Evolutionary conservation across 2,113 vertebrate species (phyloP).

Genomic region (Carassius auratus): DNA sequence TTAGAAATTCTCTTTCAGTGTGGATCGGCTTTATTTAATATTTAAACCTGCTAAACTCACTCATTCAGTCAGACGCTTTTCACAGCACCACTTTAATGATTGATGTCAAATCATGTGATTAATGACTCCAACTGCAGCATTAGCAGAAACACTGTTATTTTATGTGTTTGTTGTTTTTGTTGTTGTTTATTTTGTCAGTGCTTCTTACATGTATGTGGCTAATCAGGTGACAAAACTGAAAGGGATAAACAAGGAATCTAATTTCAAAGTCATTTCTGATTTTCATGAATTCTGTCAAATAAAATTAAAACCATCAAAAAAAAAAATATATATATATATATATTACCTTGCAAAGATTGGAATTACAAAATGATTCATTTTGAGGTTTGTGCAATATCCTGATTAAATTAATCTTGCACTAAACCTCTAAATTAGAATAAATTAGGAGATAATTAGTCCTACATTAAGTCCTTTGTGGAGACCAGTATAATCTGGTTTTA

Average conservation of each 20-base stretch:
- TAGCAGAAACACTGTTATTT: background rate
- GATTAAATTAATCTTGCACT: slow-evolving; percentile 45
- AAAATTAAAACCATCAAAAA: background rate
- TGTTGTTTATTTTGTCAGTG: too few relatives aligned
- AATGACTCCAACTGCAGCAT: slow-evolving; percentile 66
- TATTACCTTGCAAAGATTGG: background rate
- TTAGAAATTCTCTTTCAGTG: background rate
- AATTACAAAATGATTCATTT: background rate
- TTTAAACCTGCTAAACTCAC: background rate
- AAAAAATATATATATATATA: background rate
- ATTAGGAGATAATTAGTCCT: slow-evolving; percentile 48
- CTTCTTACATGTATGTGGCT: too few relatives aligned
- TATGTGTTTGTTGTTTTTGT: slow-evolving; percentile 13
- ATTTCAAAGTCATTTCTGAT: background rate
- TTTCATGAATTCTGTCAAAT: background rate
- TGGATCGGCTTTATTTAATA: background rate
- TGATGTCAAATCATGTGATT: slow-evolving; percentile 62
- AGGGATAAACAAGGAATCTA: background rate
- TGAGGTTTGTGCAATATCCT: slow-evolving; percentile 11
- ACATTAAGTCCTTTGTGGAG: slow-evolving; percentile 37
- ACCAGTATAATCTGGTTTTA: slow-evolving; percentile 52
- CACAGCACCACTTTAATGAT: slow-evolving; percentile 47
- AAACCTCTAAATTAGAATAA: slow-evolving; percentile 46
- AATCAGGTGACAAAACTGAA: background rate
- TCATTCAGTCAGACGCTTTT: background rate